phyloP scores from a whole-genome alignment of 2,113 vertebrate species.

The Ameiurus melas region DNA sequence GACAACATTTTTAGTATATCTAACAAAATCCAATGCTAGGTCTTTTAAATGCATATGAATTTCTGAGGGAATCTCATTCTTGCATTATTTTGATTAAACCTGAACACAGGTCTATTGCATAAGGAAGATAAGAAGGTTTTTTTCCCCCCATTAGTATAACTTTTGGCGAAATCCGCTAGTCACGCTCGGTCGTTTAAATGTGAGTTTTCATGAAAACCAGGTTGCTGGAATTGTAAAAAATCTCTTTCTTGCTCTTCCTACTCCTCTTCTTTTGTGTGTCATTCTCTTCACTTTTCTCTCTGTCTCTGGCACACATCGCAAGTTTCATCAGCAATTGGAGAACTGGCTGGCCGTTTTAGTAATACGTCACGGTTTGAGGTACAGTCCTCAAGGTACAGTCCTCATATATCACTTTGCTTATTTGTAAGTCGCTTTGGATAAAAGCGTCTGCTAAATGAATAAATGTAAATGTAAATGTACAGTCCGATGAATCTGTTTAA shows the following conservation, averaged over 20 bases:
- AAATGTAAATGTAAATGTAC: no score
- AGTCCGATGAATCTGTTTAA: no score
- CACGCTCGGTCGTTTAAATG: not conserved
- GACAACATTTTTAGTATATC: not conserved
- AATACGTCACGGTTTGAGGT: conserved; percentile 31
- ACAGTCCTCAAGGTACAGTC: no score
- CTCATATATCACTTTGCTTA: no score
- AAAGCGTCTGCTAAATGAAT: no score
- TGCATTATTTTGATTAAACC: not conserved
- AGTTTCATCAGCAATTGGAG: not conserved
- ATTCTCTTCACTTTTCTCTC: not conserved
- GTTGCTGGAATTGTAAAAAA: not conserved
- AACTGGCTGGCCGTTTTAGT: not conserved
- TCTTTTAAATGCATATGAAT: not conserved
- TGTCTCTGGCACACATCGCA: not conserved
- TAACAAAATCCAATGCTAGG: not conserved
- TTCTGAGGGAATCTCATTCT: not conserved
- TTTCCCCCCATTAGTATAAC: not conserved
- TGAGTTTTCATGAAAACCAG: not conserved
- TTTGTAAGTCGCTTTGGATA: no score
- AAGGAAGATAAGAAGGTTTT: not conserved
- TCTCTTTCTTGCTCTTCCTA: not conserved
- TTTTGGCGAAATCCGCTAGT: not conserved
- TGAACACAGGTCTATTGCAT: not conserved
- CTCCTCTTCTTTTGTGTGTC: no score